A percentile compares a stretch with the other conserved stretches of the same genome.
Conservation (phyloP, 2,797 vertebrate species). For the Hyperoplus lanceolatus region DNA sequence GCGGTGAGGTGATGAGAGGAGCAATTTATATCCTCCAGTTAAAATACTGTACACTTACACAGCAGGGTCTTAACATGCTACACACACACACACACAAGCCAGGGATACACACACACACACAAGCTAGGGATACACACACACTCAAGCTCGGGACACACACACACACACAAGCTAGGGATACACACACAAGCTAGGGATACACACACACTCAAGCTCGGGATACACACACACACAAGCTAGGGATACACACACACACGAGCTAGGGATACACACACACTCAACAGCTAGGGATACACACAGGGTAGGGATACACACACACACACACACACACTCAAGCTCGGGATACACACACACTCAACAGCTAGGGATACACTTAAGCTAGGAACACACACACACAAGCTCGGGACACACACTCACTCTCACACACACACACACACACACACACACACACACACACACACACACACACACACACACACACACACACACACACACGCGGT, state of each 20-base stretch:
- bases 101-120: neutral
- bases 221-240: constrained; percentile 13
- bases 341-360: constrained; percentile 3
- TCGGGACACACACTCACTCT: too few species aligned
- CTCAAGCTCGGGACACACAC: constrained; percentile 3
- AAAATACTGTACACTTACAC: constrained; percentile 26
- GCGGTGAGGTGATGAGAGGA: constrained; percentile 52
- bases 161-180: constrained; percentile 14
- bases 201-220: neutral
- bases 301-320: constrained; percentile 17
- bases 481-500: too few species aligned
- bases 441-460: too few species aligned
- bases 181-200: constrained; percentile 17
- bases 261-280: neutral
- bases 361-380: neutral
- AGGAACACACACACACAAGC: too few species aligned
- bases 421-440: too few species aligned
- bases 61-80: constrained; percentile 1
- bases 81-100: constrained; percentile 21
- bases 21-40: constrained; percentile 66
- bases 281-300: constrained; percentile 18
- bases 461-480: too few species aligned
- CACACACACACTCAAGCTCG: too few species aligned
- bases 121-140: neutral
- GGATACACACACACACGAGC: constrained; percentile 1